Evolutionary conservation across 2,113 vertebrate species (phyloP), one percentile per base, ranked within the genome.

Genomic region (Craseonycteris thonglongyai): DNA sequence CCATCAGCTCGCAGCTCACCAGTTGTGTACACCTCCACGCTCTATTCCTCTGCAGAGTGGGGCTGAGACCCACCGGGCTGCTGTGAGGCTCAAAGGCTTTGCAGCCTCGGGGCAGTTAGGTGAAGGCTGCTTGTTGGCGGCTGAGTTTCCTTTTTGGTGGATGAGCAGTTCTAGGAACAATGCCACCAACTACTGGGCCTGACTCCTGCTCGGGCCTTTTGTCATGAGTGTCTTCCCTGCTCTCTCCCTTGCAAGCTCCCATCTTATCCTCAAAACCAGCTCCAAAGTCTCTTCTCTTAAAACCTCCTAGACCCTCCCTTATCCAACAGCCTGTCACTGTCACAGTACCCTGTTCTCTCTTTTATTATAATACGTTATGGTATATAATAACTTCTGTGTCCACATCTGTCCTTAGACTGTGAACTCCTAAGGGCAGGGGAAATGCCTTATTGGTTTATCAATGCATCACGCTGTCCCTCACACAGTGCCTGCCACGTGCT

Each of bases 131-230:
- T 82, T 59, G 87, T 26, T 40, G n/a, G 58, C 68, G 63, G 56
- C 33, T 19, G 22, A 5, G 4, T 35, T 65, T 66, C 54, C 82
- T 42, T 76, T 51, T 30, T 33, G 38, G 33, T 49, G 33, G 54
- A 22, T 5, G 24, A n/a, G 6, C 9, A 3, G 19, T 12, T 24
- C 10, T 24, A 10, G 30, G 30, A 74, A 63, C 49, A 28, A 40
- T 0, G 15, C 11, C 47, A 14, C n/a, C 19, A 14, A 14, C 42
- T 2, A 6, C 33, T 0, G 1, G 1, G 26, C 3, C 22, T 0
- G 1, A 26, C 28, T 66, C 47, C 59, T 69, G 45, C 66, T 6
- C 6, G 13, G 1, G 38, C 26, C 26, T 80, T 54, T n/a, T 21
- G 28, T 42, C 68, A 42, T 18, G 40, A 51, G 26, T 28, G 33